Conservation (phyloP, 2,113 vertebrate species). For the Noturus placidus region DNA sequence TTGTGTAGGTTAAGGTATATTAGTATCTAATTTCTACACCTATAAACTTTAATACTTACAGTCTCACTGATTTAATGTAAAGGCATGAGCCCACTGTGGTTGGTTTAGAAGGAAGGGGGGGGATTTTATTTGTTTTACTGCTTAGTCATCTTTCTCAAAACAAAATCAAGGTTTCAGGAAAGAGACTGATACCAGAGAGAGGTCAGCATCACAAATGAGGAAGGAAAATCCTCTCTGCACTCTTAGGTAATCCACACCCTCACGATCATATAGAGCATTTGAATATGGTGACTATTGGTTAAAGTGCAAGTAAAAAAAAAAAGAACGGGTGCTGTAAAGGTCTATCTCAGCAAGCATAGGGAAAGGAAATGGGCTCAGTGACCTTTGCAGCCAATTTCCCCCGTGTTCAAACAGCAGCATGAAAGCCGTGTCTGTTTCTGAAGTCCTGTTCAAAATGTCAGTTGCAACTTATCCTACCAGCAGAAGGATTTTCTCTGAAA, state of each 20-base stretch:
- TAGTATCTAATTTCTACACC: background rate
- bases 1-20: background rate
- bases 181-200: slow-evolving; percentile 22
- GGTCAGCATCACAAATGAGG: slow-evolving; percentile 7
- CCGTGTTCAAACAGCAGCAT: slow-evolving; percentile 79
- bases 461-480: slow-evolving; percentile 78
- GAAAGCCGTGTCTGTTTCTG: slow-evolving; percentile 80
- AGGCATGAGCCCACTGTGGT: slow-evolving; percentile 24
- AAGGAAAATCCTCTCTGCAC: slow-evolving; percentile 31
- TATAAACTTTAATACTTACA: background rate
- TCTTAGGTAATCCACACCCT: slow-evolving; percentile 26
- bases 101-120: background rate
- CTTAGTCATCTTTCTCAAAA: slow-evolving; percentile 42
- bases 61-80: slow-evolving; percentile 4
- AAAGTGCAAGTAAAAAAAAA: slow-evolving; percentile 70
- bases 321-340: slow-evolving; percentile 59
- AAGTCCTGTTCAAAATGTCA: slow-evolving; percentile 77
- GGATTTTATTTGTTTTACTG: background rate
- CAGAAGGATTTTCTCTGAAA: slow-evolving; percentile 73
- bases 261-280: slow-evolving; percentile 56
- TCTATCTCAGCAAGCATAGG: slow-evolving; percentile 66
- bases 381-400: slow-evolving; percentile 78
- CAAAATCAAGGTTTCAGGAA: slow-evolving; percentile 16
- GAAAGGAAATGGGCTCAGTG: slow-evolving; percentile 80
- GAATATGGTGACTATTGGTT: slow-evolving; percentile 64